phyloP scores from a whole-genome alignment of 1,140 invertebrate species.

The Drosophila virilis region DNA sequence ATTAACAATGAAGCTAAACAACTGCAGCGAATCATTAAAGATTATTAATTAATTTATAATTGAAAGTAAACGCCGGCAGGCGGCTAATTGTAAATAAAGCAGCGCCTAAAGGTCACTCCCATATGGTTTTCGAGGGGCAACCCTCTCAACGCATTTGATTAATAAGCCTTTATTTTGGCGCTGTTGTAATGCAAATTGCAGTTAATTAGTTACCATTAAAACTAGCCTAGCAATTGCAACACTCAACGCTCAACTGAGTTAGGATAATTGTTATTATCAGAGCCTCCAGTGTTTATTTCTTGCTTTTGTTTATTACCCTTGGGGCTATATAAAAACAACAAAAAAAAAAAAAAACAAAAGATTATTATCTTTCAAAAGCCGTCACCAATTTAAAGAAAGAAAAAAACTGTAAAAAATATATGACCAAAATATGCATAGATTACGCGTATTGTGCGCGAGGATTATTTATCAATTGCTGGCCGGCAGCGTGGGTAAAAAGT shows the following conservation, averaged over 20 bases:
- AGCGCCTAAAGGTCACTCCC: conserved; percentile 36
- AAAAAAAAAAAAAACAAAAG: conserved; percentile 24
- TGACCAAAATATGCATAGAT: conserved; percentile 64
- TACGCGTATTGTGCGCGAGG: conserved; percentile 31
- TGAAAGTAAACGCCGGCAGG: conserved; percentile 57
- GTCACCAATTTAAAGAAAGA: conserved; percentile 41
- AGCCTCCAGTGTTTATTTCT: conserved; percentile 13
- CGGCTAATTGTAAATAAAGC: conserved; percentile 48
- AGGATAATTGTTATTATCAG: conserved; percentile 22
- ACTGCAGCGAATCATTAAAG: conserved; percentile 55
- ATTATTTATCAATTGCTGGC: conserved; percentile 67
- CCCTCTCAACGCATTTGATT: conserved; percentile 51
- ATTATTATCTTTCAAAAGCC: conserved; percentile 55
- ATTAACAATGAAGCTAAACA: conserved; percentile 46
- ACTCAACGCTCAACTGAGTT: conserved; percentile 4
- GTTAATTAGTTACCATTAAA: conserved; percentile 45
- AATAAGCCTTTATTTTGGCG: conserved; percentile 39
- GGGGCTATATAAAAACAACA: background rate
- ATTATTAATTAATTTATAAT: conserved; percentile 75
- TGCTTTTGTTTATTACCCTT: conserved; percentile 21
- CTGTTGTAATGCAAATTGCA: conserved; percentile 65
- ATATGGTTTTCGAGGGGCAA: conserved; percentile 5
- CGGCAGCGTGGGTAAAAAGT: conserved; percentile 50
- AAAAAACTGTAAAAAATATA: conserved; percentile 5
- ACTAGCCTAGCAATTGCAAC: conserved; percentile 35